Conservation (phyloP, 2,113 vertebrate genomes). For the human region GRCh38 chr2:204334001-204334500, state of each 20-base stretch:
- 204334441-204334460: background rate
- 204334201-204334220: background rate
- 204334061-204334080: background rate
- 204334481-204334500: background rate
- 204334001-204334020: conserved; percentile 36
- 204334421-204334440: background rate
- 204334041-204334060: background rate
- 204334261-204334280: background rate
- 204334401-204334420: background rate
- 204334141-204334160: background rate
- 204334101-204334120: conserved; percentile 7
- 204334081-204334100: conserved; percentile 22
- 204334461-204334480: background rate
- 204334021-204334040: background rate
- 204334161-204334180: background rate
- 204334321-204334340: background rate
- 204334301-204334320: background rate
- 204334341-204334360: background rate
- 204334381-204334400: background rate
- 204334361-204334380: background rate
- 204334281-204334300: accelerated
- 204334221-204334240: background rate
- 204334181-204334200: conserved; percentile 25
- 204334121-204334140: conserved; percentile 12
- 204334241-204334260: background rate